Base-by-base conservation (phyloP, 2,888 invertebrate species). In the Choristoneura rosaceana region DNA sequence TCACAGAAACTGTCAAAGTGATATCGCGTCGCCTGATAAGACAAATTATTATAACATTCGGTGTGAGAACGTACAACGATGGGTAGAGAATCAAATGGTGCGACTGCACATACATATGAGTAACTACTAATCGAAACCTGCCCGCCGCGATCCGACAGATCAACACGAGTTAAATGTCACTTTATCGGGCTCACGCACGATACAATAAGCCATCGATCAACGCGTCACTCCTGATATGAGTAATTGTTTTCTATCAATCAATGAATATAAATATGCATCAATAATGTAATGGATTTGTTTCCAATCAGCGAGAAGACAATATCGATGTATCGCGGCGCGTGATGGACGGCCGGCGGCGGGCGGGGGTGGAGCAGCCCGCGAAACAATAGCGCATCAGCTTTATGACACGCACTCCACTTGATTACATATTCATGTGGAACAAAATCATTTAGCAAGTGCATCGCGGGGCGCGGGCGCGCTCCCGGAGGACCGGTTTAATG, bases 381-480 rank as follows among this genome's bases (percentile, higher is more conserved):
- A 38, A 41, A 71, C 71, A 71, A 71, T 71, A 71, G 67, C 71
- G 67, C 71, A 71, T 71, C 67, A 71, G 66, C 67, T 71, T 71
- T 67, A 71, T 67, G 71, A 71, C 71, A 67, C 67, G 66, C 61
- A 55, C 55, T 59, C 52, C 60, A 67, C 66, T 62, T 60, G 60
- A 71, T 62, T 67, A 71, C 66, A 66, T 66, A 71, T 71, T 71
- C 71, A 67, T 67, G 62, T 67, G 67, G 62, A 71, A 71, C 71
- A 67, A 58, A 71, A 71, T 71, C 71, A 71, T 71, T 71, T 71
- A 71, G 67, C 71, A 67, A 71, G 71, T 67, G 71, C 62, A 61
- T n/a, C 50, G 65, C 41, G 38, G 66, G 43, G 17, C 55, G 25
- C 55, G 63, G 63, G 47, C 64, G 66, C 43, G 71, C 71, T 67